Conservation (phyloP, 2,888 invertebrate species). For the Dynastes grantii region DNA sequence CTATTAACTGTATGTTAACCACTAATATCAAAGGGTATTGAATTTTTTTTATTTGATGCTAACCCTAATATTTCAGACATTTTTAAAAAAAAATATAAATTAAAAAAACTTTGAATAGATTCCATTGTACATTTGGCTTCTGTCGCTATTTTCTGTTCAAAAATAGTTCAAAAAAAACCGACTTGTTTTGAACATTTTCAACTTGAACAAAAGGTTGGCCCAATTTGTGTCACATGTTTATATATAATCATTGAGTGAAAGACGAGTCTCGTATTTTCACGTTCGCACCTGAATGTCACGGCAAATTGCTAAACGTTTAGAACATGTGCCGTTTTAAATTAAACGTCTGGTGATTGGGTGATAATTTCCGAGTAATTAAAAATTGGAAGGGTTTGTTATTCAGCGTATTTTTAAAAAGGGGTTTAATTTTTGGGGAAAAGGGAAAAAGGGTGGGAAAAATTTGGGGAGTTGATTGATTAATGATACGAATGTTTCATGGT, state of each 20-base stretch:
- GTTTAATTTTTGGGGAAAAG: too few species aligned
- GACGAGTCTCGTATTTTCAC: constrained; percentile 8
- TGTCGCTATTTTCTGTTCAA: neutral
- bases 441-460: too few species aligned
- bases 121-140: neutral
- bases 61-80: too few species aligned
- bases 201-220: neutral
- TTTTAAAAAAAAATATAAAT: too few species aligned
- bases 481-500: too few species aligned
- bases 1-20: too few species aligned
- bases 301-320: neutral
- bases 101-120: neutral
- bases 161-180: constrained; percentile 29
- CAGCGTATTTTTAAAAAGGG: too few species aligned
- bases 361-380: constrained; percentile 1
- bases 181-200: neutral
- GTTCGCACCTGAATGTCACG: constrained; percentile 31
- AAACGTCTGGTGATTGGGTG: neutral
- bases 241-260: constrained; percentile 15
- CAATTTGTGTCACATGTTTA: constrained; percentile 29
- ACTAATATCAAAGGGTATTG: too few species aligned
- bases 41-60: too few species aligned
- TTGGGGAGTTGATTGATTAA: too few species aligned
- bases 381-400: too few species aligned
- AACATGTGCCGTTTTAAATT: constrained; percentile 2